These are phyloP conservation scores for Mystacornis crossleyi DNA, from an alignment of 2,113 vertebrate genomes.

Conservation along the genomic window DNA sequence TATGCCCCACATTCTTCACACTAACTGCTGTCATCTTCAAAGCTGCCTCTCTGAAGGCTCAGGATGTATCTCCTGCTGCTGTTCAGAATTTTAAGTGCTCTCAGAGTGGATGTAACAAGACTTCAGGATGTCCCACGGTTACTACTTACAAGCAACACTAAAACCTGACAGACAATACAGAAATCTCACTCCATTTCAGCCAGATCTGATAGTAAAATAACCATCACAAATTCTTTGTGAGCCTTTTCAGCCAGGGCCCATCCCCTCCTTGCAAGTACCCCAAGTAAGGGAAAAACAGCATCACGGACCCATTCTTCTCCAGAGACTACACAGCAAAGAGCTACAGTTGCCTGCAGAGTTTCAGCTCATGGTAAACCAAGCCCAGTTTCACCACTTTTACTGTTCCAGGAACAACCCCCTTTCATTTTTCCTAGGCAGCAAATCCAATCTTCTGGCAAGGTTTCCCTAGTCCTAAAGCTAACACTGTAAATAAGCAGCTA, in stretches of 20 bases:
- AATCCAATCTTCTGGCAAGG: not conserved
- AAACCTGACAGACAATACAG: not conserved
- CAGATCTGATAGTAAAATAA: not conserved
- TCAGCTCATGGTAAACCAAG: not conserved
- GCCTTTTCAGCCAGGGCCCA: not conserved
- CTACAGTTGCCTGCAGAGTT: not conserved
- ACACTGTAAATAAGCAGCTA: not conserved
- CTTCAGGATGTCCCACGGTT: not conserved
- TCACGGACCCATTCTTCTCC: fast-evolving
- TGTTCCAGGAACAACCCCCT: not conserved
- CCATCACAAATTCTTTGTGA: not conserved
- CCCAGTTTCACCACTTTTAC: not conserved
- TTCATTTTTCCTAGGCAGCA: not conserved
- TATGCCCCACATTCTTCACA: not conserved
- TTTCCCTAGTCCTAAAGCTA: not conserved
- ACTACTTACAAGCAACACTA: not conserved
- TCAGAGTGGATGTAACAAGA: not conserved
- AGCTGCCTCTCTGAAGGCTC: not conserved
- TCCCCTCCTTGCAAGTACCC: not conserved
- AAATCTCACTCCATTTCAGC: not conserved
- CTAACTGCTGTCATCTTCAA: slow-evolving; percentile 21
- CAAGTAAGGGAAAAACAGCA: not conserved
- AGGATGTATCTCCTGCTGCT: not conserved
- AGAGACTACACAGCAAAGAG: not conserved
- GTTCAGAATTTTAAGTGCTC: not conserved